Percentiles rank a stretch among this genome's conserved stretches.
phyloP scores from a whole-genome alignment of 2,113 vertebrate genomes.

The Eublepharis macularius region DNA sequence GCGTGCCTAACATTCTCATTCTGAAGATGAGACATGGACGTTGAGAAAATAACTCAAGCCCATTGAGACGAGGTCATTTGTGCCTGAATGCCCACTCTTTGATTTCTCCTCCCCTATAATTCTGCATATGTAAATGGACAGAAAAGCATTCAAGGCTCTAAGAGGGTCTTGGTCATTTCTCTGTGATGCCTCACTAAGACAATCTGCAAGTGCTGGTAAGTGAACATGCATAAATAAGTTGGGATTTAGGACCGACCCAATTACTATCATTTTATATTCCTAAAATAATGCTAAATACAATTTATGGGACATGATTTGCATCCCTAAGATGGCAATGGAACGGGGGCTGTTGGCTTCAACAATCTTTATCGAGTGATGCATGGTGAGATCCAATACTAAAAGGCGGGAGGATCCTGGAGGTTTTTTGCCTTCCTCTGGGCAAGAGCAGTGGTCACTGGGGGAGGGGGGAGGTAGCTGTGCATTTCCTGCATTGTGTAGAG shows the following conservation, averaged over 20 bases:
- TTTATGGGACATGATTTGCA: background rate
- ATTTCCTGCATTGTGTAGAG: too few species aligned
- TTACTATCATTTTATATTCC: background rate
- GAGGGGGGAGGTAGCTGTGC: too few species aligned
- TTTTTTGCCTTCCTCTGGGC: too few species aligned
- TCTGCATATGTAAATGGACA: background rate
- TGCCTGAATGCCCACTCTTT: too few species aligned
- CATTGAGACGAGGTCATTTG: background rate
- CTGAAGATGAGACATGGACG: background rate
- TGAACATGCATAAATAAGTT: background rate
- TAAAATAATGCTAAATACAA: background rate
- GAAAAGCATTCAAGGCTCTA: background rate
- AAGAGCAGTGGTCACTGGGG: too few species aligned
- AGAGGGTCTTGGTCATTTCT: background rate
- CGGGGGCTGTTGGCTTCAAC: too few species aligned
- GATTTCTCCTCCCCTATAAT: background rate
- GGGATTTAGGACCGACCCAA: background rate
- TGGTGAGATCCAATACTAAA: background rate
- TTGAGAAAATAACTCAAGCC: background rate
- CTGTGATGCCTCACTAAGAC: background rate
- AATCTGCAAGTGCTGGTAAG: background rate
- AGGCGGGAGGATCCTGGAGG: too few species aligned
- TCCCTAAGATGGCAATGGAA: background rate
- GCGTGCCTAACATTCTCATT: background rate
- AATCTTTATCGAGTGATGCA: background rate